Percentiles rank a stretch among this genome's conserved stretches.
phyloP scores from a whole-genome alignment of 2,113 vertebrate species.

The Centropus unirufus region DNA sequence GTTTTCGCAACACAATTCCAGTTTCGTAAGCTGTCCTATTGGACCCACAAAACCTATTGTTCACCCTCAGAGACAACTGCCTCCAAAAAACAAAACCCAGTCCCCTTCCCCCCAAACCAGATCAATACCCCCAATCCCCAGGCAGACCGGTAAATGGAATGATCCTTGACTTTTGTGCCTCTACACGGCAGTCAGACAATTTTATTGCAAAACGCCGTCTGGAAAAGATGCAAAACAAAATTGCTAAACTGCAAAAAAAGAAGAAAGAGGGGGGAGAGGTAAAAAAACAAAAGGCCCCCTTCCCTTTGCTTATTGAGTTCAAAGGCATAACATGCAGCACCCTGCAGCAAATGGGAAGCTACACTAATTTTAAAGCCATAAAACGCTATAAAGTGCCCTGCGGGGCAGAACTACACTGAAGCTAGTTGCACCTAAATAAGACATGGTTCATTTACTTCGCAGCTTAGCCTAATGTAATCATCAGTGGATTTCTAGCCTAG shows the following conservation, averaged over 20 bases:
- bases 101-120: not conserved
- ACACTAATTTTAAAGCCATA: constrained; percentile 90
- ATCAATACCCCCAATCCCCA: not conserved
- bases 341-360: constrained; percentile 84
- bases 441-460: constrained; percentile 86
- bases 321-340: constrained; percentile 84
- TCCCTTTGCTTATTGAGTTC: constrained; percentile 87
- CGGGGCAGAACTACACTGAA: constrained; percentile 81
- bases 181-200: constrained; percentile 74
- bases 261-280: not conserved
- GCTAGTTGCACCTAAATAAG: constrained; percentile 88
- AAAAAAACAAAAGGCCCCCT: constrained; percentile 75
- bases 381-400: constrained; percentile 84
- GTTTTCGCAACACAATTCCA: not conserved
- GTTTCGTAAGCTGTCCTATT: not conserved
- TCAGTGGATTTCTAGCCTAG: constrained; percentile 83
- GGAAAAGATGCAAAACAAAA: constrained; percentile 87
- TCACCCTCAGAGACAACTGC: not conserved
- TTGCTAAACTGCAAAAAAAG: constrained; percentile 70
- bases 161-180: constrained; percentile 56
- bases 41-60: constrained; percentile 6
- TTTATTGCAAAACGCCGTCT: constrained; percentile 82
- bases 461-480: constrained; percentile 91
- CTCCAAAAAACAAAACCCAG: not conserved
- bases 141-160: not conserved